These are phyloP conservation scores for Arctia plantaginis DNA, from an alignment of 2,888 invertebrate species.

Conservation along the genomic window DNA sequence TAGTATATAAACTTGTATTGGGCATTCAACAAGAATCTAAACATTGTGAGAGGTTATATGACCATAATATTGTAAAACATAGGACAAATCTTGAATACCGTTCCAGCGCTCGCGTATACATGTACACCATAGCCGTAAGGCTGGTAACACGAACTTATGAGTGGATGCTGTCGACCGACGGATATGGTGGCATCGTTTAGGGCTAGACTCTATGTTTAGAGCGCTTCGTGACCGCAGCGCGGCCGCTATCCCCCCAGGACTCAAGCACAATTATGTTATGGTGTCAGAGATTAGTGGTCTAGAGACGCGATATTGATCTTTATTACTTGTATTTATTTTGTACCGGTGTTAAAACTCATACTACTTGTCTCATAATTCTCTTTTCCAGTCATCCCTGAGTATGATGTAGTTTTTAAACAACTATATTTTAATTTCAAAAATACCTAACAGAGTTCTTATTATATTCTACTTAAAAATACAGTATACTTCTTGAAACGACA, in stretches of 20 bases:
- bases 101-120: constrained; percentile 33
- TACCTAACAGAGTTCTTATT: background rate
- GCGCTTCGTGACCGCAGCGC: constrained; percentile 78
- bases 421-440: background rate
- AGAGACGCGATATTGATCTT: constrained; percentile 66
- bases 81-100: constrained; percentile 52
- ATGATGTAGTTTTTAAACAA: background rate
- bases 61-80: constrained; percentile 46
- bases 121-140: constrained; percentile 58
- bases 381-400: background rate
- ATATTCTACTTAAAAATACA: background rate
- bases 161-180: constrained; percentile 72
- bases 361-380: constrained; percentile 1
- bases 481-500: too few relatives aligned
- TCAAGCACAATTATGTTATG: constrained; percentile 81
- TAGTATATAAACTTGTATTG: constrained; percentile 29
- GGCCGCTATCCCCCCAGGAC: constrained; percentile 62
- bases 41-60: constrained; percentile 41
- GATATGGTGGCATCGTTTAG: constrained; percentile 84
- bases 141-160: constrained; percentile 69
- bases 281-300: constrained; percentile 75
- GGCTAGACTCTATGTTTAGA: constrained; percentile 81
- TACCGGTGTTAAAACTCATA: constrained; percentile 44
- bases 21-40: constrained; percentile 34
- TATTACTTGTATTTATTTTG: constrained; percentile 66